Evolutionary conservation across 37 sponge, comb jelly and placozoan species (phyloP).

Genomic region (Hexactinellida sp.): DNA sequence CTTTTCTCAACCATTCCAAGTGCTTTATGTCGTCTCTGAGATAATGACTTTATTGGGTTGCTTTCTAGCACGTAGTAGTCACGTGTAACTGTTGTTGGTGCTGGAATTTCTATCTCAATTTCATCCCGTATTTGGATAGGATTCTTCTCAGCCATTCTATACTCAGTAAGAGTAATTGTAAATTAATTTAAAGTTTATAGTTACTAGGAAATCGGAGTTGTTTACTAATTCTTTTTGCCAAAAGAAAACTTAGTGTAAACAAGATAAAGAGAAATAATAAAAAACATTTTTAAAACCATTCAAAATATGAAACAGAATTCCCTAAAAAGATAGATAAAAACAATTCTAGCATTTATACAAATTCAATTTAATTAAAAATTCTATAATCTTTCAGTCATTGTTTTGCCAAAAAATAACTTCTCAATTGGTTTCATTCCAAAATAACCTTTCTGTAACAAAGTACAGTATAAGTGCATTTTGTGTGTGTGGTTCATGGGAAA

Average conservation of each 20-base stretch:
- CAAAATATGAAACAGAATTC: too few relatives aligned
- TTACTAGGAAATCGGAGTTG: too few relatives aligned
- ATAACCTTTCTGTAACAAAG: background rate
- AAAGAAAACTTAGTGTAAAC: too few relatives aligned
- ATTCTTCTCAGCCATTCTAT: background rate
- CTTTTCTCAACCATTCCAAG: background rate
- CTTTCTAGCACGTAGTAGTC: too few relatives aligned
- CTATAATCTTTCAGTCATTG: background rate
- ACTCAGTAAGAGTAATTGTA: background rate
- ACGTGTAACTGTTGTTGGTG: too few relatives aligned
- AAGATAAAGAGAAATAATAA: too few relatives aligned
- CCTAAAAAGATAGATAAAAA: background rate
- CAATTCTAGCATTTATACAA: background rate
- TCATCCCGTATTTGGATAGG: background rate
- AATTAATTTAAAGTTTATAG: too few relatives aligned
- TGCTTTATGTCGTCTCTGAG: background rate
- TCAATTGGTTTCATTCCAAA: background rate
- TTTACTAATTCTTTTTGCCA: too few relatives aligned
- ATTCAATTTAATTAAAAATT: background rate
- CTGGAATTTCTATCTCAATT: background rate
- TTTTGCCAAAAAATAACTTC: background rate
- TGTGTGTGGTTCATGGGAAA: background rate
- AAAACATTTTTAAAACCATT: too few relatives aligned
- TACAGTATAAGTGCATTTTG: background rate
- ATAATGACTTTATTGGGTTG: too few relatives aligned